Percentiles rank a stretch among this genome's conserved stretches.
phyloP scores from a whole-genome alignment of 2,797 vertebrate genomes.

The Coendou prehensilis region DNA sequence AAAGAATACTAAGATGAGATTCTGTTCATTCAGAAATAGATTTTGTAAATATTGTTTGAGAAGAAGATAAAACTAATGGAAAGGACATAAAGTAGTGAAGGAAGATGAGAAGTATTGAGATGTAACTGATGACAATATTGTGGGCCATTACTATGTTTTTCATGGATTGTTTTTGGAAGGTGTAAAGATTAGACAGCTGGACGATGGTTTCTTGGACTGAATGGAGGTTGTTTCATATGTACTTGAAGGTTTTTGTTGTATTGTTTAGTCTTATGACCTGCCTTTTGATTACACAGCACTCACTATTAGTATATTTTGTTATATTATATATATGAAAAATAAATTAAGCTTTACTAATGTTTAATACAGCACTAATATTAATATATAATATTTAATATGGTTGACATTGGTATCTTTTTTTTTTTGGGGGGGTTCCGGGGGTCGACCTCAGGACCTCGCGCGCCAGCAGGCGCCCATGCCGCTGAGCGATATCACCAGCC shows the following conservation, averaged over 20 bases:
- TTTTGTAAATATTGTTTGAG: slow-evolving; percentile 45
- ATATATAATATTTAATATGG: not conserved
- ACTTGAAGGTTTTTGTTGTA: not conserved
- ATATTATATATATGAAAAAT: not conserved
- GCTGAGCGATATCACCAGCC: too few relatives aligned
- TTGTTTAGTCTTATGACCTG: not conserved
- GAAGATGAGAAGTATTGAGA: slow-evolving; percentile 12
- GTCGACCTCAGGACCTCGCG: too few relatives aligned
- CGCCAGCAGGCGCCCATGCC: too few relatives aligned
- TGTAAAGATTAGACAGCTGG: not conserved
- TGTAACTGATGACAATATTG: not conserved
- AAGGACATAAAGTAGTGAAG: slow-evolving; percentile 26
- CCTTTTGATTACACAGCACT: not conserved
- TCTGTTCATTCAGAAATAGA: slow-evolving; percentile 23
- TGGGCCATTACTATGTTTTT: not conserved
- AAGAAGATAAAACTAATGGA: slow-evolving; percentile 32
- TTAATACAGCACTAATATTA: not conserved
- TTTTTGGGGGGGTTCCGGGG: too few relatives aligned
- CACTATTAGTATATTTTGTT: slow-evolving; percentile 1
- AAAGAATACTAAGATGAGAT: not conserved
- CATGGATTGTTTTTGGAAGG: slow-evolving; percentile 34
- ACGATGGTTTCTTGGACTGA: not conserved
- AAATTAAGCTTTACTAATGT: not conserved
- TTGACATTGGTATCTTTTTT: not conserved
- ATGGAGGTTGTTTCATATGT: not conserved